Evolutionary conservation across 1,140 invertebrate genomes (phyloP).

Genomic region (Drosophila bocqueti): DNA sequence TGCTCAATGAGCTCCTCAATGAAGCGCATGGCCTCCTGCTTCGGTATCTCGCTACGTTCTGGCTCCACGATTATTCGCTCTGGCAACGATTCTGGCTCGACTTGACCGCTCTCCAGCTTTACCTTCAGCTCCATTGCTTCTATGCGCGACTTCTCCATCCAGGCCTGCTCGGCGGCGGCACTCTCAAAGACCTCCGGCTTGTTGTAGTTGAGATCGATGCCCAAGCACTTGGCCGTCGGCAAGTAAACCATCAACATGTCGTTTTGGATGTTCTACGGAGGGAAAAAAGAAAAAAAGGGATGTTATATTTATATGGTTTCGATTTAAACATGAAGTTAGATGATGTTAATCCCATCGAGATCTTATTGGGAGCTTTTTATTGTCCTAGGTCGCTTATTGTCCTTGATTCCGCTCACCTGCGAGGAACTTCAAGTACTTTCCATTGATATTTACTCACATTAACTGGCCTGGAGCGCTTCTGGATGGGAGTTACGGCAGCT

Average conservation of each 20-base stretch:
- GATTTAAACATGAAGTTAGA: background rate
- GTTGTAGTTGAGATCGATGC: constrained; percentile 87
- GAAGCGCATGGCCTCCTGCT: constrained; percentile 67
- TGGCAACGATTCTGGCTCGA: constrained; percentile 87
- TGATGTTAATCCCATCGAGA: background rate
- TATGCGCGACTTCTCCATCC: constrained; percentile 87
- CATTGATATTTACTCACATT: constrained; percentile 35
- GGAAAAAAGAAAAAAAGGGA: background rate
- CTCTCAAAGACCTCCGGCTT: constrained; percentile 85
- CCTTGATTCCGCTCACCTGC: background rate
- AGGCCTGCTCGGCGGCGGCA: constrained; percentile 86
- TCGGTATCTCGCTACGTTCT: constrained; percentile 62
- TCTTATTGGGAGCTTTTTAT: background rate
- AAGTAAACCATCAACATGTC: constrained; percentile 87
- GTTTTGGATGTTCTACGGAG: constrained; percentile 55
- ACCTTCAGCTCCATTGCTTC: constrained; percentile 86
- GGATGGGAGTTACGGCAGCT: constrained; percentile 72
- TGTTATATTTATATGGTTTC: background rate
- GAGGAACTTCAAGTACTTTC: background rate
- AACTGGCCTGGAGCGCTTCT: constrained; percentile 49
- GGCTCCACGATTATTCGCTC: constrained; percentile 87
- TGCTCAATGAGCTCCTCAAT: constrained; percentile 76
- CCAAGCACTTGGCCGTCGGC: constrained; percentile 87
- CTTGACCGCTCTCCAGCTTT: constrained; percentile 87
- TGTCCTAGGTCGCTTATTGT: background rate